Base-by-base conservation (phyloP, 64 coral and sea anemone genomes). In the Pocillopora verrucosa region DNA sequence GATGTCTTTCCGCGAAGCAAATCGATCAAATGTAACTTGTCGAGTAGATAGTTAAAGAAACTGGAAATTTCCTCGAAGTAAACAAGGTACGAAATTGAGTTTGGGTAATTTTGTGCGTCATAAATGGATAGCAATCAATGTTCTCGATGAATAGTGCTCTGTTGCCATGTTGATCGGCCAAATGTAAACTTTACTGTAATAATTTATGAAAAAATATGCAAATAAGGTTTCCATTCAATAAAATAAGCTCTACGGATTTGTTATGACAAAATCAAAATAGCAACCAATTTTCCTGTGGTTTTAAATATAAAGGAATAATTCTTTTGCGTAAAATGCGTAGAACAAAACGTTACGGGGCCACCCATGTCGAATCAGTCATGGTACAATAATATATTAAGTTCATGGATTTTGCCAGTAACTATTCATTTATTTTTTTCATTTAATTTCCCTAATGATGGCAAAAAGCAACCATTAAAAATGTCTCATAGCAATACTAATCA, bases 221-320 rank as follows among this genome's bases (percentile, higher is more conserved):
- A 67, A 83, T 83, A 17, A 69, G 75, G 26, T 68, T 19, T 57
- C 9, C 11, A 1, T 15, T 26, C 36, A 83, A 37, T 38, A 62
- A 67, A 83, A 38, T 30, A 30, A 30, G 30, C 30, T 83, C 36
- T 12, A 4, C 34, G 2, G 19, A 20, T 51, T 56, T 85, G 64
- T 85, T 81, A 62, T 70, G 82, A 57, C 36, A 72, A 65, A 85
- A 85, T 85, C 82, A 85, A 85, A 85, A 85, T 85, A 85, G 82
- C 82, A 85, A 85, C 65, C 63, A 56, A 15, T 85, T 72, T 85
- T 24, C 25, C 34, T 72, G 64, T 15, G 65, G 36, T 11, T 56
- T 15, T 70, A 68, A 30, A 4, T 51, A 7, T 4, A 51, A 51
- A 26, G 63, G 82, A 85, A 57, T 85, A 72, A 26, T n/a, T 26